A percentile compares a stretch with the other conserved stretches of the same genome.
These are phyloP conservation scores for Ips typographus DNA, from an alignment of 1,140 invertebrate species.

Conservation along the genomic window DNA sequence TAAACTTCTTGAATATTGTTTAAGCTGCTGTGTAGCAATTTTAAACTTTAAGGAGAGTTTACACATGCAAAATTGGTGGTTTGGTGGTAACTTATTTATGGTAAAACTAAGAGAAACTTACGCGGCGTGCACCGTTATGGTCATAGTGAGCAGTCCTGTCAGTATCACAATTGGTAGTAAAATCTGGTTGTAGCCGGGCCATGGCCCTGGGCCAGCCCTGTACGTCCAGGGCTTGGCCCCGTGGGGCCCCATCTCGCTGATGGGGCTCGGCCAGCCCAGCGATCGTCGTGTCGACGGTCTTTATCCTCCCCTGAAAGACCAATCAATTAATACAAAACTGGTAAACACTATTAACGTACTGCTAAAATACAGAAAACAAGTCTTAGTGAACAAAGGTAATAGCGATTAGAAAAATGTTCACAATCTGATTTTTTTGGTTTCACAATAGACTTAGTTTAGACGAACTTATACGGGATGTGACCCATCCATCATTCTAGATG, in stretches of 20 bases:
- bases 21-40: too few species aligned
- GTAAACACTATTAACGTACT: background rate
- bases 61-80: too few species aligned
- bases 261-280: constrained; percentile 37
- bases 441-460: too few species aligned
- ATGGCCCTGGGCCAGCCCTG: constrained; percentile 33
- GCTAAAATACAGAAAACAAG: background rate
- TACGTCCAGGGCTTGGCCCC: constrained; percentile 35
- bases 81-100: too few species aligned
- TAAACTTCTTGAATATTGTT: too few species aligned
- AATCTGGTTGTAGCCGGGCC: constrained; percentile 32
- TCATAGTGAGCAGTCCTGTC: constrained; percentile 28
- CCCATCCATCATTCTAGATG: too few species aligned
- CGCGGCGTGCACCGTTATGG: constrained; percentile 19
- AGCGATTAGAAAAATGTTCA: too few species aligned
- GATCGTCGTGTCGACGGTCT: constrained; percentile 37
- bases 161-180: constrained; percentile 33
- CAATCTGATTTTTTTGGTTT: too few species aligned
- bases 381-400: background rate
- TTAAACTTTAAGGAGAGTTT: too few species aligned
- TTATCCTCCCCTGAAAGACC: constrained; percentile 30
- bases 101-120: constrained; percentile 3
- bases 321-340: background rate
- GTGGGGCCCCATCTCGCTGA: constrained; percentile 37
- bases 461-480: too few species aligned